A percentile compares a stretch with the other conserved stretches of the same genome.
Conservation (phyloP, 2,888 invertebrate species). For the Acleris sparsana region DNA sequence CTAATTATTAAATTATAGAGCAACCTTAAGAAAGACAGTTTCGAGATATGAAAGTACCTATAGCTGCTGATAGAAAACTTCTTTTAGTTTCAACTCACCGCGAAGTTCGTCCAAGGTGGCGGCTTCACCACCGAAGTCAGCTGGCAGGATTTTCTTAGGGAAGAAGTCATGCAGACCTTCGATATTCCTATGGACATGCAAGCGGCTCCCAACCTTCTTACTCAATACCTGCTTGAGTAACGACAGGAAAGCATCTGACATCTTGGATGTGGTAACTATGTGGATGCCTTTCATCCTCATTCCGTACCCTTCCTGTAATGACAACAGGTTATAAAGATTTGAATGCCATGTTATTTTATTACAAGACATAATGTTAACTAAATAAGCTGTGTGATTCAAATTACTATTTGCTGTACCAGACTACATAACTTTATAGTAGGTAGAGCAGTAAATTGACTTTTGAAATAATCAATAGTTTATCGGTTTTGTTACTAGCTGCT, state of each 20-base stretch:
- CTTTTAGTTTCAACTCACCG: conserved; percentile 40
- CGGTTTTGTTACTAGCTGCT: too few species aligned
- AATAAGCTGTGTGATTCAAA: too few species aligned
- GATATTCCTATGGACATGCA: conserved; percentile 44
- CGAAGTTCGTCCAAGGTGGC: conserved; percentile 42
- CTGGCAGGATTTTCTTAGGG: conserved; percentile 47
- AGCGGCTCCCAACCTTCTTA: conserved; percentile 46
- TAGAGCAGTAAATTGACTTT: too few species aligned
- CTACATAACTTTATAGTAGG: too few species aligned
- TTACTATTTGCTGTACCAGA: too few species aligned
- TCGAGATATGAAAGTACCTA: too few species aligned
- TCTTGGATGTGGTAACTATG: conserved; percentile 47
- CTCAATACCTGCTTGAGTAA: conserved; percentile 47
- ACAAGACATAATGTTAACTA: too few species aligned
- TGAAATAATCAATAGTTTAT: too few species aligned
- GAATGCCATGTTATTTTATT: too few species aligned
- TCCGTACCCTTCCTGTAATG: conserved; percentile 49
- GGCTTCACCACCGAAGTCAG: conserved; percentile 50
- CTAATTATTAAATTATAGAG: too few species aligned
- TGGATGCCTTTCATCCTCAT: conserved; percentile 48
- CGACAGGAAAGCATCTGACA: conserved; percentile 44
- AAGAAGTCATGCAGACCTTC: conserved; percentile 47
- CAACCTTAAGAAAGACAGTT: too few species aligned
- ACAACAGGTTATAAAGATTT: background rate
- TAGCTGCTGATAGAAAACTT: too few species aligned